phyloP scores from a whole-genome alignment of 1,140 invertebrate genomes.

The Goniozus legneri region DNA sequence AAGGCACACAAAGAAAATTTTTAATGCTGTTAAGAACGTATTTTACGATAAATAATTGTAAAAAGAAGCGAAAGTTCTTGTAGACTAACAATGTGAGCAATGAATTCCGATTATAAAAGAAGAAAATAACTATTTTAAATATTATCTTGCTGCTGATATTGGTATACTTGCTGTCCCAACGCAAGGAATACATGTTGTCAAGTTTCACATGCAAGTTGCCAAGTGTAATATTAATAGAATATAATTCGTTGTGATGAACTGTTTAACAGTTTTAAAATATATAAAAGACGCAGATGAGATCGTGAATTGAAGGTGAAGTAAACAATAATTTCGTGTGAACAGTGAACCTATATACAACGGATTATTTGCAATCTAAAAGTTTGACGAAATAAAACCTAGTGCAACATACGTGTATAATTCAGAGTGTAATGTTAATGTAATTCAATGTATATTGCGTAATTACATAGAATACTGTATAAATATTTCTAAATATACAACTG shows the following conservation, averaged over 20 bases:
- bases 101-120: constrained; percentile 5
- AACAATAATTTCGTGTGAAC: constrained; percentile 20
- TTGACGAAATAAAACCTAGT: constrained; percentile 30
- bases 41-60: neutral
- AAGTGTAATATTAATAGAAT: constrained; percentile 24
- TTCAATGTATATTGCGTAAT: constrained; percentile 45
- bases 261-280: constrained; percentile 33
- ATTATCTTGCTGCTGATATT: neutral
- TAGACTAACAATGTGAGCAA: constrained; percentile 1
- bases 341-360: constrained; percentile 19
- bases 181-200: neutral
- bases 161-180: neutral
- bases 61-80: constrained; percentile 6
- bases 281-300: constrained; percentile 10
- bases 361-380: constrained; percentile 30
- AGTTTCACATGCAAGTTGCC: constrained; percentile 17
- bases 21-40: neutral
- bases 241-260: constrained; percentile 30
- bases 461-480: constrained; percentile 41
- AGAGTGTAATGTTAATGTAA: constrained; percentile 47
- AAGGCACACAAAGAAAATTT: too few species aligned
- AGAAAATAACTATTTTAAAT: constrained; percentile 8
- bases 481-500: constrained; percentile 49
- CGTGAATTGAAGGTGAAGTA: constrained; percentile 18
- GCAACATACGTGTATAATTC: constrained; percentile 45